These are phyloP conservation scores for Gopherus flavomarginatus DNA, from an alignment of 2,113 vertebrate species.

Conservation along the genomic window DNA sequence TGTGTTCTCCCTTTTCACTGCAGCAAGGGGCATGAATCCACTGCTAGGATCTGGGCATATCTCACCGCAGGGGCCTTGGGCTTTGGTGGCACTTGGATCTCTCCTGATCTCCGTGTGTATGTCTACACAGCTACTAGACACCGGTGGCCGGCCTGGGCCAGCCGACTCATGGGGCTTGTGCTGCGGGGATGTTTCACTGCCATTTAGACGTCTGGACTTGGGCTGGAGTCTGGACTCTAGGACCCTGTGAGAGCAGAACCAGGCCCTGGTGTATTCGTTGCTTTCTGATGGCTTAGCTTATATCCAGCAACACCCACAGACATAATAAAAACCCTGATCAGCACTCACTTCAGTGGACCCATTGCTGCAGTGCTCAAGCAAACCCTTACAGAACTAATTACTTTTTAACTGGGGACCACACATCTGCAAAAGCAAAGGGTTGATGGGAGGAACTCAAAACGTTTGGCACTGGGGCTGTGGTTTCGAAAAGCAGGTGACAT, in stretches of 20 bases:
- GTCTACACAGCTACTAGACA: neutral
- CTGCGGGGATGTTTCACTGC: too few relatives aligned
- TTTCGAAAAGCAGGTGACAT: neutral
- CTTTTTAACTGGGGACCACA: neutral
- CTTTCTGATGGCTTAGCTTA: neutral
- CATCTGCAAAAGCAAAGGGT: neutral
- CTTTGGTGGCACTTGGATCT: neutral
- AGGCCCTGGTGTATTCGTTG: too few relatives aligned
- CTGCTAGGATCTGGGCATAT: neutral
- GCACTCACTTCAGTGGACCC: neutral
- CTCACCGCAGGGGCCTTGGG: neutral
- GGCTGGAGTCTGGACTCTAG: neutral
- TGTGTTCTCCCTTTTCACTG: neutral
- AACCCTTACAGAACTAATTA: neutral
- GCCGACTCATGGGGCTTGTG: neutral
- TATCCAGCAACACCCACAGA: neutral
- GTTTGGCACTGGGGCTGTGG: neutral
- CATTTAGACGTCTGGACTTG: too few relatives aligned
- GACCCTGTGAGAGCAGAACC: neutral
- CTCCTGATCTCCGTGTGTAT: neutral
- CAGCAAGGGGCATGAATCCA: neutral
- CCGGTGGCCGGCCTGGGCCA: neutral
- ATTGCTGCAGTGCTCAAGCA: neutral
- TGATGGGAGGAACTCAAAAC: fast-evolving
- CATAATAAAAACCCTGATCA: neutral